A percentile compares a stretch with the other conserved stretches of the same genome.
These are phyloP conservation scores for Rhadinocentrus ornatus DNA, from an alignment of 2,797 vertebrate genomes.

Conservation along the genomic window DNA sequence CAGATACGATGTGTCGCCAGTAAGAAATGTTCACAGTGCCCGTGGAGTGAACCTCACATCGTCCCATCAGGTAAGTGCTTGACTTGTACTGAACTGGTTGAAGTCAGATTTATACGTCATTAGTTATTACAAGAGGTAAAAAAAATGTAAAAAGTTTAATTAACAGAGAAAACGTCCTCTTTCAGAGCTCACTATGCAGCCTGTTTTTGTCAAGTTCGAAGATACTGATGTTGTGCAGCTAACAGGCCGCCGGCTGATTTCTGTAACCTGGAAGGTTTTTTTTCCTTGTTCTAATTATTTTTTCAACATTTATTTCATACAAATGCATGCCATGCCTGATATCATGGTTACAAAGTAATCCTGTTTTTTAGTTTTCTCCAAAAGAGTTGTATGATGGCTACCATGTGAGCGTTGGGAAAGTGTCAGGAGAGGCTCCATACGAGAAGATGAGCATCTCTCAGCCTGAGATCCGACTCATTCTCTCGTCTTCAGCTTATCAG, in stretches of 20 bases:
- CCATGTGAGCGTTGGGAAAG: slow-evolving; percentile 75
- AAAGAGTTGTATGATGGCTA: slow-evolving; percentile 65
- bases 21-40: slow-evolving; percentile 58
- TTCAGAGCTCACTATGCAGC: slow-evolving; percentile 79
- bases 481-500: slow-evolving; percentile 76
- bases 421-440: slow-evolving; percentile 53
- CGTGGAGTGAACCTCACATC: slow-evolving; percentile 55
- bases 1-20: slow-evolving; percentile 70
- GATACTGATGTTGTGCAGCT: slow-evolving; percentile 28
- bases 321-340: neutral
- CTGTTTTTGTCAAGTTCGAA: slow-evolving; percentile 60
- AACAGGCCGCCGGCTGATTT: slow-evolving; percentile 73
- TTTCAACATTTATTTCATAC: neutral
- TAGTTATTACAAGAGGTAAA: neutral
- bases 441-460: slow-evolving; percentile 5
- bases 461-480: slow-evolving; percentile 59
- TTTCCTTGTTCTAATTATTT: neutral
- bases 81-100: neutral
- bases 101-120: neutral
- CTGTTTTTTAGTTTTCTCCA: slow-evolving; percentile 68
- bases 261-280: slow-evolving; percentile 84
- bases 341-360: neutral
- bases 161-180: slow-evolving; percentile 4
- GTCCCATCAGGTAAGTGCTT: slow-evolving; percentile 72
- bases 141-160: neutral